These are phyloP conservation scores for Melanostigma gelatinosum DNA, from an alignment of 2,113 vertebrate species.

Conservation along the genomic window DNA sequence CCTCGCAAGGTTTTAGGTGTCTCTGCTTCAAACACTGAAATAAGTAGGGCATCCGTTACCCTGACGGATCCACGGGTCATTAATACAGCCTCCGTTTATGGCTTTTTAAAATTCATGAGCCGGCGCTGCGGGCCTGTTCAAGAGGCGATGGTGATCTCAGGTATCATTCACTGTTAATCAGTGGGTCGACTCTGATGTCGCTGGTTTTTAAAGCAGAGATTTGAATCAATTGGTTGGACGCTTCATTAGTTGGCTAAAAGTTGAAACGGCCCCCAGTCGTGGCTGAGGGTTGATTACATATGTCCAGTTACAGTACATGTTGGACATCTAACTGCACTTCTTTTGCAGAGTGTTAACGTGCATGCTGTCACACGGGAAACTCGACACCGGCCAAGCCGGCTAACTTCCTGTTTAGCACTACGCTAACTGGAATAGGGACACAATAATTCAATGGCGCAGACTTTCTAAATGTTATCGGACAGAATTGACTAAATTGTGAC, in stretches of 20 bases:
- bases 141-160: conserved; percentile 28
- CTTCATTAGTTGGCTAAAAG: conserved; percentile 3
- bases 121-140: conserved; percentile 2
- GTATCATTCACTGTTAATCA: not conserved
- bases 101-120: conserved; percentile 46
- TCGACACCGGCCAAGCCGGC: no score
- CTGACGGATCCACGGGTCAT: conserved; percentile 30
- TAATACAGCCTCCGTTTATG: conserved; percentile 12
- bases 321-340: no score
- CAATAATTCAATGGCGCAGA: no score
- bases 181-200: not conserved
- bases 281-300: no score
- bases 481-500: no score
- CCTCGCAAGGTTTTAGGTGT: conserved; percentile 7
- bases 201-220: not conserved
- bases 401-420: no score
- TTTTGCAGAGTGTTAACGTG: no score
- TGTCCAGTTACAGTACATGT: not conserved
- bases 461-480: no score
- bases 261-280: not conserved
- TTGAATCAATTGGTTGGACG: not conserved
- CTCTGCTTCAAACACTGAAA: conserved; percentile 26
- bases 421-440: no score
- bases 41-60: conserved; percentile 43
- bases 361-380: no score